These are phyloP conservation scores for Microctonus brassicae DNA, from an alignment of 2,888 invertebrate genomes.

Conservation along the genomic window DNA sequence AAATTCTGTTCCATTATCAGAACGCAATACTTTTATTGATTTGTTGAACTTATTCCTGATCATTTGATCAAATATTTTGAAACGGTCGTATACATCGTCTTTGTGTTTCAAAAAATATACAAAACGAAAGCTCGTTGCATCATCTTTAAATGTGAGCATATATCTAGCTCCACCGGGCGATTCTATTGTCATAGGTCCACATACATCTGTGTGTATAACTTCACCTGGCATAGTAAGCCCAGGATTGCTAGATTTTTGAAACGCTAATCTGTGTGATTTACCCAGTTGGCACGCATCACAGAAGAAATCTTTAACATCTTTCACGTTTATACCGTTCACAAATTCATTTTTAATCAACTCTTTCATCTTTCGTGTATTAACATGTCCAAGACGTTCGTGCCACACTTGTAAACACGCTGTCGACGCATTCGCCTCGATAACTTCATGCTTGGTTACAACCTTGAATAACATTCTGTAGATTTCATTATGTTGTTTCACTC, in stretches of 20 bases:
- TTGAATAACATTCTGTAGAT: slow-evolving; percentile 38
- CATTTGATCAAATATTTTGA: slow-evolving; percentile 37
- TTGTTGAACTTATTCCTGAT: too few species aligned
- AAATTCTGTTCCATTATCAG: slow-evolving; percentile 47
- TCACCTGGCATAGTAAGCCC: slow-evolving; percentile 23
- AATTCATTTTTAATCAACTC: slow-evolving; percentile 24
- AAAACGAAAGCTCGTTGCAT: slow-evolving; percentile 38
- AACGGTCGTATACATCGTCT: slow-evolving; percentile 28
- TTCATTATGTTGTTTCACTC: slow-evolving; percentile 35
- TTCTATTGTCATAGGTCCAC: slow-evolving; percentile 36
- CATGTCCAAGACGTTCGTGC: slow-evolving; percentile 35
- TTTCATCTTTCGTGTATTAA: slow-evolving; percentile 9
- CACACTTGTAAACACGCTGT: slow-evolving; percentile 18
- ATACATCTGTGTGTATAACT: slow-evolving; percentile 37
- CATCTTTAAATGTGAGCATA: slow-evolving; percentile 36
- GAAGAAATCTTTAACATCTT: slow-evolving; percentile 32
- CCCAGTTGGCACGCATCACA: slow-evolving; percentile 47
- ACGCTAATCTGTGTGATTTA: slow-evolving; percentile 42
- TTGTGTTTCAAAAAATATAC: slow-evolving; percentile 40
- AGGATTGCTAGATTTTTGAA: not conserved
- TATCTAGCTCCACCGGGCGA: slow-evolving; percentile 30
- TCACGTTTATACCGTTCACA: slow-evolving; percentile 23
- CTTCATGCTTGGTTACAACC: not conserved
- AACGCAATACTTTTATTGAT: slow-evolving; percentile 39
- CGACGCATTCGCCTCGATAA: slow-evolving; percentile 24